Conservation (phyloP, 1,140 invertebrate genomes). For the Druon quercuslanigerum region DNA sequence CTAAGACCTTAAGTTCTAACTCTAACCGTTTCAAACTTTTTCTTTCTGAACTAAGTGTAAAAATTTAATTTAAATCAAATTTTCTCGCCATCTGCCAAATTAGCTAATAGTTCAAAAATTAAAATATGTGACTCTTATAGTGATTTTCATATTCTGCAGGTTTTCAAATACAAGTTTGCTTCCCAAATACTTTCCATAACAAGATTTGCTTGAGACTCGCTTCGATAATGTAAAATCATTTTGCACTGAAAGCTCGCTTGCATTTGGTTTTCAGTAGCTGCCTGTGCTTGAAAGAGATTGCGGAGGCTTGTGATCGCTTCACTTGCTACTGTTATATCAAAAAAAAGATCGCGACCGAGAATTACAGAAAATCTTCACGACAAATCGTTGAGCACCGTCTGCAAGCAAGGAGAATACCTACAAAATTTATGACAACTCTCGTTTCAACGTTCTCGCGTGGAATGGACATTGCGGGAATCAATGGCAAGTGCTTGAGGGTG, state of each 20-base stretch:
- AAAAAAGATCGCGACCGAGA: not conserved
- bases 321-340: constrained; percentile 13
- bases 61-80: constrained; percentile 5
- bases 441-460: constrained; percentile 12
- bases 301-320: constrained; percentile 22
- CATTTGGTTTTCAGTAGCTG: constrained; percentile 23
- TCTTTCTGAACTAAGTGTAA: not conserved
- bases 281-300: constrained; percentile 27
- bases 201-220: not conserved
- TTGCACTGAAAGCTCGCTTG: constrained; percentile 12
- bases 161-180: not conserved
- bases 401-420: not conserved
- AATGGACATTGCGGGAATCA: constrained; percentile 25
- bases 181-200: not conserved
- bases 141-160: not conserved
- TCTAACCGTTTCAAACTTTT: constrained; percentile 1
- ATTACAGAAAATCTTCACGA: constrained; percentile 16
- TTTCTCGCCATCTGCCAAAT: not conserved
- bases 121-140: not conserved
- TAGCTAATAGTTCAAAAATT: not conserved
- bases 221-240: constrained; percentile 23
- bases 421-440: constrained; percentile 28
- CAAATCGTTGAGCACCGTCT: constrained; percentile 24
- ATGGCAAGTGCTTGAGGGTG: constrained; percentile 20
- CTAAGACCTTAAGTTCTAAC: not conserved